Base-by-base conservation (phyloP, 1,140 invertebrate genomes). In the Drosophila repleta region DNA sequence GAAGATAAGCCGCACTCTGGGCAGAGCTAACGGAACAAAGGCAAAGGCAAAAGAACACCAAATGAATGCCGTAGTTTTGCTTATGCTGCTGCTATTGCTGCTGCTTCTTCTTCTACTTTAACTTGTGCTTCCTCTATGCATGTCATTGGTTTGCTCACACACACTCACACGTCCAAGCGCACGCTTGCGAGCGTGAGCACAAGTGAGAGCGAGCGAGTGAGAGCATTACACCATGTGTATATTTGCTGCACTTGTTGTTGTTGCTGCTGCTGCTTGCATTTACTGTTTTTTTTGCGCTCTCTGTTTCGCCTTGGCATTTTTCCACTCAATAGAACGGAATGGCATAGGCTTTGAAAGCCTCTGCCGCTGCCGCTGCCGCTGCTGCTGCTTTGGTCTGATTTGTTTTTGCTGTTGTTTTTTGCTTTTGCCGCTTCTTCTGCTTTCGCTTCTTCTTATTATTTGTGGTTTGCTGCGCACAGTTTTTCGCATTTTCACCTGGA, bases 391-490 rank as follows among this genome's bases (percentile, higher is more conserved):
- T 64, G 18, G 53, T 64, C 11, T 46, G 52, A 49, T 76, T 84
- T 85, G 65, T 67, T 81, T 55, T 35, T 67, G 51, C 65, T 32
- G 24, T 7, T 52, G 21, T 15, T 20, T 51, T 13, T 52, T 21
- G 20, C 52, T 39, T 21, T 55, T 39, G 29, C 55, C 32, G 61
- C 17, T 53, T 35, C 29, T 43, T 4, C 17, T 49, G 17, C 32
- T 7, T 46, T 17, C n/a, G 15, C 56, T 46, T 79, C 64, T 32
- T 49, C 46, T 76, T 77, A 87, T 85, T 87, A 75, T 87, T 87
- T 82, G 78, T 63, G 81, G 81, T 81, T 77, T 77, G 68, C 58
- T 66, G 72, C 72, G 76, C 67, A 76, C 76, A 72, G 63, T 73
- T 67, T 67, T 55, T 51, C 32, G 32, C 58, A 60, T 66, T 66